A percentile compares a stretch with the other conserved stretches of the same genome.
Evolutionary conservation across 2,888 invertebrate species (phyloP).

Genomic region (Scelioninae gen. 2): DNA sequence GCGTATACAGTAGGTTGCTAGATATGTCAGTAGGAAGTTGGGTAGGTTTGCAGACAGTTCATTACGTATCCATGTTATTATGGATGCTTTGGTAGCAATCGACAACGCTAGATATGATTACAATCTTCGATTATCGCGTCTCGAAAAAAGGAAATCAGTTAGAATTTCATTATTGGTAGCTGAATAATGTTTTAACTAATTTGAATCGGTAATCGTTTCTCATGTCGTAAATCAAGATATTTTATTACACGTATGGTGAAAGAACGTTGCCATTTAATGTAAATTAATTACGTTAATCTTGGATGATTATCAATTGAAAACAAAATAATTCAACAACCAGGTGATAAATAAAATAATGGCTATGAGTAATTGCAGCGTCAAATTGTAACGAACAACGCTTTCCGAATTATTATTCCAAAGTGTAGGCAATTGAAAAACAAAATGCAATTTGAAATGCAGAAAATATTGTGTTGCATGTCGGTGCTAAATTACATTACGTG

Average conservation of each 20-base stretch:
- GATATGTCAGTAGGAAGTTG: constrained; percentile 50
- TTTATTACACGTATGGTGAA: constrained; percentile 39
- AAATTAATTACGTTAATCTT: not conserved
- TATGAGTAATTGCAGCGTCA: too few relatives aligned
- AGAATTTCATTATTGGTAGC: constrained; percentile 35
- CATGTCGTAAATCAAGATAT: constrained; percentile 39
- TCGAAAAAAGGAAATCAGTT: constrained; percentile 6
- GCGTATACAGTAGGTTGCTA: constrained; percentile 39
- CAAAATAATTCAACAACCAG: too few relatives aligned
- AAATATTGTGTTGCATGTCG: too few relatives aligned
- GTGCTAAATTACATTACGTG: too few relatives aligned
- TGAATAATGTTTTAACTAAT: constrained; percentile 32
- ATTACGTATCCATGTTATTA: constrained; percentile 38
- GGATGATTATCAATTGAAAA: too few relatives aligned
- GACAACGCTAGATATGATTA: constrained; percentile 43
- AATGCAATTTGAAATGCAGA: too few relatives aligned
- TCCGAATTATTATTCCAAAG: too few relatives aligned
- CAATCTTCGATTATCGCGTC: constrained; percentile 19
- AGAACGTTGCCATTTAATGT: constrained; percentile 10
- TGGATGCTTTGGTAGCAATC: constrained; percentile 34
- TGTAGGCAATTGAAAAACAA: too few relatives aligned
- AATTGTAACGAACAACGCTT: too few relatives aligned
- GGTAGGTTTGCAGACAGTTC: constrained; percentile 49
- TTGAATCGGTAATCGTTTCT: constrained; percentile 30
- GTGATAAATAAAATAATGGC: too few relatives aligned